Evolutionary conservation across 1,140 invertebrate genomes (phyloP).

Genomic region (Globodera ellingtonae): DNA sequence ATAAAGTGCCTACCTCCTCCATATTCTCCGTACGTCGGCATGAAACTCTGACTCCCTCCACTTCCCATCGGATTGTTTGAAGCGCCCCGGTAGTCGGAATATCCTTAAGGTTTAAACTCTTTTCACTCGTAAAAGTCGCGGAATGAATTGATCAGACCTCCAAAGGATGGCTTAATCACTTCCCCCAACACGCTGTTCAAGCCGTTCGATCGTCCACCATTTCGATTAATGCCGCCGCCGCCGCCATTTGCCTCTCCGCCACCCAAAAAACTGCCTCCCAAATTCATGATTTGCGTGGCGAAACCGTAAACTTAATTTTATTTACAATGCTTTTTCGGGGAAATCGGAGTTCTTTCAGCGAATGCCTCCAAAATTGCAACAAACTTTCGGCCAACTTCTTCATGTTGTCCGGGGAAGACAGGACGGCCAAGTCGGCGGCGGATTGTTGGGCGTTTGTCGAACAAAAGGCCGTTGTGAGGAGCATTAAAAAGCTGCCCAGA

Average conservation of each 20-base stretch:
- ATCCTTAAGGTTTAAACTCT: not conserved
- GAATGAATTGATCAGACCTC: too few species aligned
- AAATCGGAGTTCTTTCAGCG: too few species aligned
- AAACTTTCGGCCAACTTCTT: constrained; percentile 35
- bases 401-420: constrained; percentile 27
- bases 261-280: constrained; percentile 38
- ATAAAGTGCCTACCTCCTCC: constrained; percentile 26
- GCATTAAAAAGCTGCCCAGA: not conserved
- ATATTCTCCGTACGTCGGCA: constrained; percentile 24
- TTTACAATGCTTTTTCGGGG: not conserved
- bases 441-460: constrained; percentile 5
- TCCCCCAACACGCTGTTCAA: constrained; percentile 14
- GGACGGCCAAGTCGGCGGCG: constrained; percentile 19
- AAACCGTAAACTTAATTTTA: constrained; percentile 39
- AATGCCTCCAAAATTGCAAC: not conserved
- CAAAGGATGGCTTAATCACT: not conserved
- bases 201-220: constrained; percentile 19
- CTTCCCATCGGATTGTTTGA: not conserved
- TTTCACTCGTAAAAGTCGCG: too few species aligned
- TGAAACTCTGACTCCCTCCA: not conserved
- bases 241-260: constrained; percentile 26
- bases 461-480: not conserved
- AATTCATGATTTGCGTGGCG: constrained; percentile 43
- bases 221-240: not conserved
- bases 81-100: not conserved